These are phyloP conservation scores for Rhagoletis pomonella DNA, from an alignment of 1,140 invertebrate genomes.

Conservation along the genomic window DNA sequence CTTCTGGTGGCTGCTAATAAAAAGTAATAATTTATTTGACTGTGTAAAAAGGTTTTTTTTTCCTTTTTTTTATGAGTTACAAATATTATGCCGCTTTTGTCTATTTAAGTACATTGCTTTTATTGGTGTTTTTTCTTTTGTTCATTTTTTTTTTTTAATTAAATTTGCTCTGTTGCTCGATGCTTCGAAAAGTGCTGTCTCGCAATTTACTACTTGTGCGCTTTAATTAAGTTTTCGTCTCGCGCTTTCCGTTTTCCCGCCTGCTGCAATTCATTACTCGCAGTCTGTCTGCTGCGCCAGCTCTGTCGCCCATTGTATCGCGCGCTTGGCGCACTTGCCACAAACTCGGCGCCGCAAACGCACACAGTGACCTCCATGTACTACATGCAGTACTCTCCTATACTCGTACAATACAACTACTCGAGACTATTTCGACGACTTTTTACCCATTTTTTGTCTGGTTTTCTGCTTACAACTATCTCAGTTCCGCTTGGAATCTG, in stretches of 20 bases:
- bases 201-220: background rate
- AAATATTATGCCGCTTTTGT: too few species aligned
- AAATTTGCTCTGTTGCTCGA: constrained; percentile 3
- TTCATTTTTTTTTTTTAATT: too few species aligned
- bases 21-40: background rate
- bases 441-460: background rate
- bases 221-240: constrained; percentile 1
- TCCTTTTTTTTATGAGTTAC: too few species aligned
- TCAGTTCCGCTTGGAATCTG: background rate
- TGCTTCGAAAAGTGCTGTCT: background rate
- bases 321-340: constrained; percentile 28
- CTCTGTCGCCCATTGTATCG: background rate
- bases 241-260: background rate
- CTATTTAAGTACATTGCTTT: too few species aligned
- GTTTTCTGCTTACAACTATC: background rate
- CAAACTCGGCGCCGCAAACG: background rate
- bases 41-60: too few species aligned
- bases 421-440: background rate
- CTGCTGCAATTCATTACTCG: constrained; percentile 33
- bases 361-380: background rate
- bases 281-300: constrained; percentile 5
- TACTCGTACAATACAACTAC: background rate
- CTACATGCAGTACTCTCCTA: too few species aligned
- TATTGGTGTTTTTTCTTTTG: too few species aligned
- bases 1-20: background rate